Evolutionary conservation across 2,797 vertebrate species (phyloP).

Genomic region (Semotilus atromaculatus): DNA sequence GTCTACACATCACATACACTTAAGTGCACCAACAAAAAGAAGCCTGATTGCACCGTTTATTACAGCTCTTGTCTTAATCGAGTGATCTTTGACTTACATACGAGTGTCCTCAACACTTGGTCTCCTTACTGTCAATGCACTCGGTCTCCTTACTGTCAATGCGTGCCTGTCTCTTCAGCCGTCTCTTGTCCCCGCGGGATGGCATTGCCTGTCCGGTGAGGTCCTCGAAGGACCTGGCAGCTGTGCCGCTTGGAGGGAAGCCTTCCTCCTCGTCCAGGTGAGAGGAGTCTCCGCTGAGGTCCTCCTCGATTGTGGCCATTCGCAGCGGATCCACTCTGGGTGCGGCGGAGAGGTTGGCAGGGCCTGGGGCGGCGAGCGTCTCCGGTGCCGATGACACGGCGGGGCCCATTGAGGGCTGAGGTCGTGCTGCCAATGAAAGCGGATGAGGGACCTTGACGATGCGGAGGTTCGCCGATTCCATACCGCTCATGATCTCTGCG

Average conservation of each 20-base stretch:
- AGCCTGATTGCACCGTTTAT: conserved; percentile 7
- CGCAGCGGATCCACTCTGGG: conserved; percentile 77
- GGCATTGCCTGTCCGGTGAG: conserved; percentile 84
- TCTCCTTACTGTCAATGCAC: too few relatives aligned
- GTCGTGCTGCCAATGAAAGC: conserved; percentile 55
- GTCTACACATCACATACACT: conserved; percentile 9
- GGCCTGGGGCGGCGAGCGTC: conserved; percentile 60
- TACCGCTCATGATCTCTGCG: conserved; percentile 87
- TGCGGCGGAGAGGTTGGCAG: conserved; percentile 71
- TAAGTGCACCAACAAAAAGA: conserved; percentile 6
- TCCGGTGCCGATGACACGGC: conserved; percentile 41
- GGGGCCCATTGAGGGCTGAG: conserved; percentile 54
- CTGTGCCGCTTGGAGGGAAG: conserved; percentile 87
- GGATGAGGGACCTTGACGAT: conserved; percentile 83
- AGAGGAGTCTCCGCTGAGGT: conserved; percentile 88
- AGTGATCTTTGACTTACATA: neutral
- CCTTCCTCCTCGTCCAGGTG: conserved; percentile 86
- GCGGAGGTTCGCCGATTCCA: conserved; percentile 84
- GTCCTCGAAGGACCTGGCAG: conserved; percentile 92
- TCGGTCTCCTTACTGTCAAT: conserved; percentile 92
- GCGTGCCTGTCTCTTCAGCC: conserved; percentile 88
- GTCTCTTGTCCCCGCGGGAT: conserved; percentile 82
- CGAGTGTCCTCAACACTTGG: conserved; percentile 82
- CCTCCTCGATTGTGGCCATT: conserved; percentile 98
- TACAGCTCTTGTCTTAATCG: neutral